Evolutionary conservation across 2,888 invertebrate species (phyloP).

Genomic region (Zygothrica quintamaculata): DNA sequence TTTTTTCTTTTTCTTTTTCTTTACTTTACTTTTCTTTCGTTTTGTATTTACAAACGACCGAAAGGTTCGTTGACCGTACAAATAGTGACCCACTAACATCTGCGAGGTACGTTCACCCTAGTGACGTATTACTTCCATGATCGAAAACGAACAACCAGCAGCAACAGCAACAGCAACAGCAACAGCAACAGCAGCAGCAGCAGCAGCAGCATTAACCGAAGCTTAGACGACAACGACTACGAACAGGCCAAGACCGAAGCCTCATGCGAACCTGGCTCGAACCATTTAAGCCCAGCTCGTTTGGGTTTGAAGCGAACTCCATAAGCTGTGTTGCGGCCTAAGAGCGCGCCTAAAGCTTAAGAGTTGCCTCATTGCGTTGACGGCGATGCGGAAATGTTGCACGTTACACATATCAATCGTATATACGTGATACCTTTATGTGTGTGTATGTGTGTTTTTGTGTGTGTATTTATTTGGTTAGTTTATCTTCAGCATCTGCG

Average conservation of each 20-base stretch:
- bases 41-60: constrained; percentile 81
- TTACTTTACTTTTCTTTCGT: constrained; percentile 54
- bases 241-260: constrained; percentile 32
- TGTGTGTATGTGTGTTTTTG: constrained; percentile 17
- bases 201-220: constrained; percentile 51
- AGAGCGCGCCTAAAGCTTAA: constrained; percentile 58
- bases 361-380: constrained; percentile 42
- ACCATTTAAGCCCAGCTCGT: constrained; percentile 54
- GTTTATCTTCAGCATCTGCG: constrained; percentile 67
- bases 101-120: constrained; percentile 85
- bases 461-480: constrained; percentile 8
- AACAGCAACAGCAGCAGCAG: constrained; percentile 24
- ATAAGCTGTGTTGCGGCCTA: constrained; percentile 46
- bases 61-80: constrained; percentile 85
- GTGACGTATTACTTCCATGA: constrained; percentile 84
- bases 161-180: constrained; percentile 6
- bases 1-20: constrained; percentile 37
- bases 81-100: constrained; percentile 85
- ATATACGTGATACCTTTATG: constrained; percentile 34
- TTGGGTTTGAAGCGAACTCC: constrained; percentile 55
- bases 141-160: constrained; percentile 55
- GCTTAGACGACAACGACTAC: constrained; percentile 45
- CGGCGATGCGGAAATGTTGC: constrained; percentile 72
- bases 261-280: constrained; percentile 75
- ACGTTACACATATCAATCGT: constrained; percentile 54